Conservation (phyloP, 1,140 invertebrate species). For the Cotesia glomerata region DNA sequence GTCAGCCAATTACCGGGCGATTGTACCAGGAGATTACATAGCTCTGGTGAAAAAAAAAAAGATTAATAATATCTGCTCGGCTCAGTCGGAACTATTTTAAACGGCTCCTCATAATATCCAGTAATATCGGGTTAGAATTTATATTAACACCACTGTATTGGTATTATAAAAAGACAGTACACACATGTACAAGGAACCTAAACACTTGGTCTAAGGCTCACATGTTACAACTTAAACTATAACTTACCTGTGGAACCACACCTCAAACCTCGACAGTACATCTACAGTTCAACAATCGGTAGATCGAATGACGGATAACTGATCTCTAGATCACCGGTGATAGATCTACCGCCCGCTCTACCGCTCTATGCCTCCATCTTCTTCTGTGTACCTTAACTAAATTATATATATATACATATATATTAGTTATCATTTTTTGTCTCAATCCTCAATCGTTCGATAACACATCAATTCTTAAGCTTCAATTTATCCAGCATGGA, state of each 20-base stretch:
- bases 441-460: too few species aligned
- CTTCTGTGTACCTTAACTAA: too few species aligned
- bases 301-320: slow-evolving; percentile 1
- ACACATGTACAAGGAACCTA: background rate
- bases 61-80: background rate
- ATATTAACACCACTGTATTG: background rate
- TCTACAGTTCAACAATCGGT: background rate
- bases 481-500: too few species aligned
- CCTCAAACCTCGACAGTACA: background rate
- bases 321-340: background rate
- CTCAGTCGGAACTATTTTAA: background rate
- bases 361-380: too few species aligned
- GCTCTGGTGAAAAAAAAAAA: background rate
- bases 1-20: background rate
- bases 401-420: too few species aligned
- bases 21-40: background rate
- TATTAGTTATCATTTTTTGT: too few species aligned
- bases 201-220: too few species aligned
- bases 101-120: background rate
- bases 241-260: background rate
- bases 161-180: background rate
- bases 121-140: too few species aligned
- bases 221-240: background rate
- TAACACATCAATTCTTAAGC: too few species aligned
- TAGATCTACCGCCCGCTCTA: background rate